Evolutionary conservation across 2,113 vertebrate species (phyloP).

Genomic region (Halcyon senegalensis): DNA sequence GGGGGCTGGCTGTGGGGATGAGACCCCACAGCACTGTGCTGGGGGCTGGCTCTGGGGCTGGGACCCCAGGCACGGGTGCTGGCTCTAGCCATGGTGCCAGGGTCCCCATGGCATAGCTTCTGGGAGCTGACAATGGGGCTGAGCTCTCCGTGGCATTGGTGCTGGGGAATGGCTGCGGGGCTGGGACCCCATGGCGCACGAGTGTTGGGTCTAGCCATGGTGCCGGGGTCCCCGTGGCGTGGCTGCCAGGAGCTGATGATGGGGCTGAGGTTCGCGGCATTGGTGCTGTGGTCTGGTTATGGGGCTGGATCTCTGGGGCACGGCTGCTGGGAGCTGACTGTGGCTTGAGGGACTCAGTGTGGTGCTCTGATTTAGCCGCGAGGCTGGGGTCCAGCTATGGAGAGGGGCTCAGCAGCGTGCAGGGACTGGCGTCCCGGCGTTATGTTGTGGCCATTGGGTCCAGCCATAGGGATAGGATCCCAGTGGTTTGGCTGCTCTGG

Average conservation of each 20-base stretch:
- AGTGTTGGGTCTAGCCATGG: not conserved
- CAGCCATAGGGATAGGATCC: not conserved
- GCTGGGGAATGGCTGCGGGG: not conserved
- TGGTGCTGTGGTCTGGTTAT: not conserved
- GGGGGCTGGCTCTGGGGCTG: not conserved
- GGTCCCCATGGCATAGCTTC: not conserved
- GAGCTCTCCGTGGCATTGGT: not conserved
- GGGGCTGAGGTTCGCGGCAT: not conserved
- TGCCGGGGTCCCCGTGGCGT: not conserved
- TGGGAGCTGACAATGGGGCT: not conserved
- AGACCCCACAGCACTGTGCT: not conserved
- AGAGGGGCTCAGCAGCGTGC: not conserved
- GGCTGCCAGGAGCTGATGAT: not conserved
- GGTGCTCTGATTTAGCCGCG: not conserved
- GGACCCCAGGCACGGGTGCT: not conserved
- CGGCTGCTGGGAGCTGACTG: not conserved
- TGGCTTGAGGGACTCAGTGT: not conserved
- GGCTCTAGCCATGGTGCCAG: not conserved
- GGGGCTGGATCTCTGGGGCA: not conserved
- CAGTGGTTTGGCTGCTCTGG: not conserved
- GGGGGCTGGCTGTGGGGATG: not conserved
- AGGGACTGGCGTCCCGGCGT: not conserved
- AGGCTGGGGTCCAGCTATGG: not conserved
- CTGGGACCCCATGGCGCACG: not conserved
- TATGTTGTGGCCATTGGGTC: fast-evolving